These are phyloP conservation scores for Matsumurasca onukii DNA, from an alignment of 1,140 invertebrate species.

Conservation along the genomic window DNA sequence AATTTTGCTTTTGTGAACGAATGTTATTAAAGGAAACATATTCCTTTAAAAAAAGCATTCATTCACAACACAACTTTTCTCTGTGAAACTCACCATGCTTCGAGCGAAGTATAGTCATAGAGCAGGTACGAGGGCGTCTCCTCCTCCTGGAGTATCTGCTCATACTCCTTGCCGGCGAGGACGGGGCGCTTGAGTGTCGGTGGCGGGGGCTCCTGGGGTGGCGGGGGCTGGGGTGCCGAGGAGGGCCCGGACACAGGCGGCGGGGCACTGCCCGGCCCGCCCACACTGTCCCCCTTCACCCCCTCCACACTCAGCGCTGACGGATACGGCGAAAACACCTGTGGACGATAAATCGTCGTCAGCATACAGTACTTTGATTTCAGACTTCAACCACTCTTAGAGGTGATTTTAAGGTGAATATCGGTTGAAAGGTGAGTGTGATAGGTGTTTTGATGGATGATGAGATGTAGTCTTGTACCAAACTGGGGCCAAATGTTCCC, in stretches of 20 bases:
- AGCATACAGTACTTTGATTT: too few species aligned
- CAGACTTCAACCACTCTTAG: too few species aligned
- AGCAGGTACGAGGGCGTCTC: conserved; percentile 78
- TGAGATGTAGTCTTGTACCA: too few species aligned
- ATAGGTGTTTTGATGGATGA: too few species aligned
- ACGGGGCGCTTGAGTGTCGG: conserved; percentile 65
- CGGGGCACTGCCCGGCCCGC: conserved; percentile 37
- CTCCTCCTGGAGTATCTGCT: conserved; percentile 72
- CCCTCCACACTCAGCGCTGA: conserved; percentile 31
- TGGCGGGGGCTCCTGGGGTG: conserved; percentile 35
- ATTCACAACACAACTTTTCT: too few species aligned
- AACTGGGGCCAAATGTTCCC: too few species aligned
- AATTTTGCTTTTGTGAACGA: background rate
- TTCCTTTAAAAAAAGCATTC: too few species aligned
- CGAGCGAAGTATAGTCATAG: conserved; percentile 83
- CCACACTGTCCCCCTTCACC: conserved; percentile 31
- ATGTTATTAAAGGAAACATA: too few species aligned
- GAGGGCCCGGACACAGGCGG: conserved; percentile 42
- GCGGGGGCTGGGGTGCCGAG: conserved; percentile 37
- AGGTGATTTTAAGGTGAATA: too few species aligned
- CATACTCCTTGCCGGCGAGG: conserved; percentile 69
- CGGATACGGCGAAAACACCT: conserved; percentile 49
- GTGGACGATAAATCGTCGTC: too few species aligned
- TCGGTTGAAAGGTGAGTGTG: too few species aligned
- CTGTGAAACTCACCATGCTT: conserved; percentile 76